Percentiles rank a stretch among this genome's conserved stretches.
phyloP scores from a whole-genome alignment of 2,113 vertebrate genomes.

The Alosa alosa region DNA sequence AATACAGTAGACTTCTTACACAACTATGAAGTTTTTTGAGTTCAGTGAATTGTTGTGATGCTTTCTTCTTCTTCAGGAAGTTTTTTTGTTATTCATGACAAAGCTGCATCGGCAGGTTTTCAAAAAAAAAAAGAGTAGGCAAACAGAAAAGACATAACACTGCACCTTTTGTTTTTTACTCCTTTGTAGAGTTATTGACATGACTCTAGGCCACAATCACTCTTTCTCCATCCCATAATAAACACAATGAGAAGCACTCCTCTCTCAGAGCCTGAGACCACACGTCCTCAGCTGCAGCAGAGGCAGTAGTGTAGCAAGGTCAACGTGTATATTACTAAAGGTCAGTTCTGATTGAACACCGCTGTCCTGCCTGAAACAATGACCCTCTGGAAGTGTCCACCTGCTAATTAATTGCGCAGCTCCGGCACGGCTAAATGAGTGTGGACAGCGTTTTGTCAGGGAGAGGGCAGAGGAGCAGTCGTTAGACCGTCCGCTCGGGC shows the following conservation, averaged over 20 bases:
- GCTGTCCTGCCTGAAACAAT: slow-evolving; percentile 43
- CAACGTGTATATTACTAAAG: slow-evolving; percentile 32
- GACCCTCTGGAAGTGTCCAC: slow-evolving; percentile 36
- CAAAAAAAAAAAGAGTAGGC: background rate
- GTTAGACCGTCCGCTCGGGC: background rate
- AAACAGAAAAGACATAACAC: background rate
- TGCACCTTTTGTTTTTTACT: background rate
- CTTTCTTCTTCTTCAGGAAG: background rate
- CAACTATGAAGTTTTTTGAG: background rate
- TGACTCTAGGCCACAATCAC: background rate
- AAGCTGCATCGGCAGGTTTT: slow-evolving; percentile 7
- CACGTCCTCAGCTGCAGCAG: slow-evolving; percentile 18
- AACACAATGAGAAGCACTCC: background rate
- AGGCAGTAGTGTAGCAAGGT: slow-evolving; percentile 32
- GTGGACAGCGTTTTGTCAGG: slow-evolving; percentile 43
- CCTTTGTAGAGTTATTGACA: background rate
- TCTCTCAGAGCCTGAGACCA: slow-evolving; percentile 1
- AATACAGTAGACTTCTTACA: background rate
- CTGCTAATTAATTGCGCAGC: slow-evolving; percentile 35
- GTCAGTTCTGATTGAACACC: slow-evolving; percentile 35
- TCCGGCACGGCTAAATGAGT: slow-evolving; percentile 36
- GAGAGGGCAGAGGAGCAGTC: slow-evolving; percentile 29
- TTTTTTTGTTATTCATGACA: background rate
- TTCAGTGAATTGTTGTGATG: background rate
- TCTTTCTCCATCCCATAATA: background rate